phyloP scores from a whole-genome alignment of 2,888 invertebrate genomes.

The Polydrusus pterygomalis region DNA sequence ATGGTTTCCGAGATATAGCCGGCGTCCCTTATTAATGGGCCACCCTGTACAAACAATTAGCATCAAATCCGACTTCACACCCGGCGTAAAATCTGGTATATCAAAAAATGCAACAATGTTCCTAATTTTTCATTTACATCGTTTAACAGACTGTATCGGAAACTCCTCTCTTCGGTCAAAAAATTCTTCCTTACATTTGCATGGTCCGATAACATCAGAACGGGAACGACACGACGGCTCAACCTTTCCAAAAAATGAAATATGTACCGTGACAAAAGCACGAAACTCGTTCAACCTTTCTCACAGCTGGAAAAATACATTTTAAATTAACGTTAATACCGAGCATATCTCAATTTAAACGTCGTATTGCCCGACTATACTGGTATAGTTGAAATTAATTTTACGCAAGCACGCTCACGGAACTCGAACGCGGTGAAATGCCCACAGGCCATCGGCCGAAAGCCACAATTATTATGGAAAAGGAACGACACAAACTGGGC shows the following conservation, averaged over 20 bases:
- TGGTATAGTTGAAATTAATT: slow-evolving; percentile 45
- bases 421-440: slow-evolving; percentile 27
- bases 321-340: slow-evolving; percentile 46
- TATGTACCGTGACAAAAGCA: slow-evolving; percentile 32
- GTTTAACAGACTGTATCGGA: background rate
- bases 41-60: too few species aligned
- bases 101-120: too few species aligned
- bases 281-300: slow-evolving; percentile 24
- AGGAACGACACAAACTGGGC: slow-evolving; percentile 14
- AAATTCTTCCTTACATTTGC: slow-evolving; percentile 4
- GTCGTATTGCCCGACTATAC: slow-evolving; percentile 40
- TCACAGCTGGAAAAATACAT: slow-evolving; percentile 49
- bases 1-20: too few species aligned
- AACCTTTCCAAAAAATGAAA: slow-evolving; percentile 27
- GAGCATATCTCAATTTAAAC: slow-evolving; percentile 50
- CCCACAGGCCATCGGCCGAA: slow-evolving; percentile 25
- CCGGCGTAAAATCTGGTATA: too few species aligned
- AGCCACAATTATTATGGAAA: slow-evolving; percentile 32
- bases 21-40: too few species aligned
- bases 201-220: slow-evolving; percentile 17
- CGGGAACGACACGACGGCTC: slow-evolving; percentile 1
- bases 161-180: background rate
- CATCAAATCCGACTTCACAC: too few species aligned
- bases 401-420: slow-evolving; percentile 49
- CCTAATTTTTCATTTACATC: too few species aligned